Base-by-base conservation (phyloP, 2,797 vertebrate genomes). In the Anomalospiza imberbis region DNA sequence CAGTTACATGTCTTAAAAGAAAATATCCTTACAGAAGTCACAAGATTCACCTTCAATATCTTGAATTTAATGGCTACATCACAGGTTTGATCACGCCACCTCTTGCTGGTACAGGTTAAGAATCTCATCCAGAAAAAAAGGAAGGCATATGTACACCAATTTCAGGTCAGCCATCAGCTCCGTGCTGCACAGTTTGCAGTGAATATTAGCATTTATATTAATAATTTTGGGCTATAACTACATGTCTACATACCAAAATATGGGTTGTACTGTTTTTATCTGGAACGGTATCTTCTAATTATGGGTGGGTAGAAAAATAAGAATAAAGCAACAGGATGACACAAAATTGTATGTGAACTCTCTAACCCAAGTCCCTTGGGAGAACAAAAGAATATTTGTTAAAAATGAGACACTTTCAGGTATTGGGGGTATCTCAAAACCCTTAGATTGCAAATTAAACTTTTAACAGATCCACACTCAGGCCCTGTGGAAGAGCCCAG, bases 71-170 rank as follows among this genome's bases (percentile, higher is more conserved):
- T 38, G 16, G 20, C n/a, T 61, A 21, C 2, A 65, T 47, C 54
- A 58, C 20, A 18, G 18, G 4, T 51, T 91, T 74, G 34, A 77
- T 17, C 4, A 7, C 34, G 50, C 17, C 13, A 74, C 5, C 14
- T 77, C 40, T 63, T 77, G 16, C 22, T 65, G 45, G 6, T 14
- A 74, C 7, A 53, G 10, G 8, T 80, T 80, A 67, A 28, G 19
- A 61, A 36, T 26, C 40, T 34, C 8, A 24, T 25, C 20, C 28
- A 9, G 63, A 83, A 74, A 44, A 66, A 77, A 72, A 74, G 21
- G 9, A 31, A 76, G 68, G 26, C 1, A 1, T n/a, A 25, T 1
- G 5, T 16, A 45, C 3, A 71, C 1, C 25, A 80, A 6, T 62
- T 66, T 61, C 57, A 71, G 57, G n/a, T 50, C 60, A 91, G 32